A percentile compares a stretch with the other conserved stretches of the same genome.
phyloP scores from a whole-genome alignment of 2,888 invertebrate species.

The Drosophila falleni region DNA sequence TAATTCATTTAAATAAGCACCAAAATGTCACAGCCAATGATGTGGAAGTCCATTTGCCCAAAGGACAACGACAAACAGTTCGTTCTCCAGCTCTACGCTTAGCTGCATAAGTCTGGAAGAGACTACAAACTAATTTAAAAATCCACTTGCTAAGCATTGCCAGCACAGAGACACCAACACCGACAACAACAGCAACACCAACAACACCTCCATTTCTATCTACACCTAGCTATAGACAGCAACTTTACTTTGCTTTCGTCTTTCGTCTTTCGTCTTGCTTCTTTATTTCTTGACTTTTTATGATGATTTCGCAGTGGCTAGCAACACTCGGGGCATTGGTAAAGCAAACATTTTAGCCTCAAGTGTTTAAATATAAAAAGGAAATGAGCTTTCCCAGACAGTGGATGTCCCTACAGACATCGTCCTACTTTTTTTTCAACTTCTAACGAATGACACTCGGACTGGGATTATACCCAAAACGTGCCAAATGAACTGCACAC shows the following conservation, averaged over 20 bases:
- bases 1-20: constrained; percentile 82
- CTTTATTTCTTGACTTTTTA: constrained; percentile 70
- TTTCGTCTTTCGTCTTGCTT: constrained; percentile 37
- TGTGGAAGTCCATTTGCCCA: constrained; percentile 61
- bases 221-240: constrained; percentile 28
- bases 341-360: constrained; percentile 80
- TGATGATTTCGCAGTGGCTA: constrained; percentile 24
- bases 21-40: constrained; percentile 65
- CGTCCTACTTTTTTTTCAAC: constrained; percentile 23
- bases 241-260: constrained; percentile 15
- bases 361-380: constrained; percentile 80
- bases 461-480: constrained; percentile 53
- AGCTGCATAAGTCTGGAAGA: constrained; percentile 32
- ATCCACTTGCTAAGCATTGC: constrained; percentile 78
- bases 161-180: constrained; percentile 7
- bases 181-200: constrained; percentile 4
- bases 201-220: constrained; percentile 20
- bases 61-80: constrained; percentile 45
- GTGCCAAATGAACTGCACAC: constrained; percentile 67
- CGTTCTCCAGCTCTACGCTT: constrained; percentile 7
- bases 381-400: constrained; percentile 72
- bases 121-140: constrained; percentile 78
- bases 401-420: constrained; percentile 22
- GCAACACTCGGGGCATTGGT: constrained; percentile 46
- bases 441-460: constrained; percentile 44